Conservation (phyloP, 1,140 invertebrate species). For the Drosophila jambulina region DNA sequence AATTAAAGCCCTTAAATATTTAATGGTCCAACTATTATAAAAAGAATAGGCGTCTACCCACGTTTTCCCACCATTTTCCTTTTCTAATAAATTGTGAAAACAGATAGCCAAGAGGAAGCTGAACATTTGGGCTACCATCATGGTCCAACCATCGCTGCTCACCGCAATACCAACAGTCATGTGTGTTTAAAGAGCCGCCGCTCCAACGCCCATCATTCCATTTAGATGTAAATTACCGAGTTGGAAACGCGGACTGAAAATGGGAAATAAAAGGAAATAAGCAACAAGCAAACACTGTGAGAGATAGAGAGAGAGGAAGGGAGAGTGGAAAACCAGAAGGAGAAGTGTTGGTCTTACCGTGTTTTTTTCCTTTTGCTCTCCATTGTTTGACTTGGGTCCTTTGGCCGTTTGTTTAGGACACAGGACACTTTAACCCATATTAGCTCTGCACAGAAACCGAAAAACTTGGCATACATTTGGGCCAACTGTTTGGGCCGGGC, state of each 20-base stretch:
- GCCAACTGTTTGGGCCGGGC: constrained; percentile 10
- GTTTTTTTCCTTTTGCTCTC: background rate
- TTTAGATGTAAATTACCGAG: constrained; percentile 68
- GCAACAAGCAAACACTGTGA: constrained; percentile 44
- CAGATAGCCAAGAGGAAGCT: constrained; percentile 31
- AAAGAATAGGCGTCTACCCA: background rate
- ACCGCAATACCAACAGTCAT: constrained; percentile 23
- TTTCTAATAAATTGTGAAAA: constrained; percentile 26
- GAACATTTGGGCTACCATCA: constrained; percentile 15
- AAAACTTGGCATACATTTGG: constrained; percentile 41
- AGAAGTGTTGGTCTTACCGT: constrained; percentile 15
- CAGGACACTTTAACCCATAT: constrained; percentile 52
- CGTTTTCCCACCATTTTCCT: constrained; percentile 4
- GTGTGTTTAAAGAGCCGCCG: constrained; percentile 51
- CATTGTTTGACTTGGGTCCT: constrained; percentile 41
- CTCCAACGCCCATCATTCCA: constrained; percentile 60
- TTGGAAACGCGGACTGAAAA: constrained; percentile 40
- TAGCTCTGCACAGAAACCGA: constrained; percentile 28
- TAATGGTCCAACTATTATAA: background rate
- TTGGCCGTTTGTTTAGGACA: constrained; percentile 43
- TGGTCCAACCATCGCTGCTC: constrained; percentile 1
- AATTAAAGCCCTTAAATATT: background rate
- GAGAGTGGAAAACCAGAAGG: background rate
- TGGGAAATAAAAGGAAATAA: constrained; percentile 70
- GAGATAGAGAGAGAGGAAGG: background rate